Evolutionary conservation across 1,140 invertebrate species (phyloP).

Genomic region (Cherax destructor): DNA sequence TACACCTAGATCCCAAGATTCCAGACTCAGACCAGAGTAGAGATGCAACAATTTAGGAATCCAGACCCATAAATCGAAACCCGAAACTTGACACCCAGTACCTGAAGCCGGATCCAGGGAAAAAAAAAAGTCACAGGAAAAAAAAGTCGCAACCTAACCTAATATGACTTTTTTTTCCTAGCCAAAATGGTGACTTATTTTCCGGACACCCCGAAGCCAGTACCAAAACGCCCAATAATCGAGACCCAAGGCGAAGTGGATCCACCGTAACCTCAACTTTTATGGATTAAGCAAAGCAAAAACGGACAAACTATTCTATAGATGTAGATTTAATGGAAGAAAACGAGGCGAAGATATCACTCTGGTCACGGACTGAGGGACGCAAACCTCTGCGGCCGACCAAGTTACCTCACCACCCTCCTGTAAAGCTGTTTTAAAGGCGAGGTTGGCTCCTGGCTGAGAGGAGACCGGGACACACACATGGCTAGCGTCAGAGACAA

Average conservation of each 20-base stretch:
- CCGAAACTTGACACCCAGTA: not conserved
- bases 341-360: constrained; percentile 43
- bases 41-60: not conserved
- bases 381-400: not conserved
- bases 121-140: too few relatives aligned
- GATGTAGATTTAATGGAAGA: not conserved
- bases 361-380: constrained; percentile 18
- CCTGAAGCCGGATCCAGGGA: not conserved
- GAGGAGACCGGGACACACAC: not conserved
- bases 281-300: not conserved
- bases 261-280: not conserved
- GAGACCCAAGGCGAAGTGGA: not conserved
- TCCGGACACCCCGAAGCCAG: not conserved
- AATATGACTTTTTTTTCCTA: too few relatives aligned
- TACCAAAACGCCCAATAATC: not conserved
- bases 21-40: not conserved
- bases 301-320: not conserved
- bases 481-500: not conserved
- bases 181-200: too few relatives aligned
- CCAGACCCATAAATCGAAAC: not conserved
- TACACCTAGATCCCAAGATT: not conserved
- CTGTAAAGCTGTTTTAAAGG: not conserved
- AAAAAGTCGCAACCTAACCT: too few relatives aligned
- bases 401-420: not conserved
- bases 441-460: not conserved